phyloP scores from a whole-genome alignment of 2,113 vertebrate species.

The Sander lucioperca region DNA sequence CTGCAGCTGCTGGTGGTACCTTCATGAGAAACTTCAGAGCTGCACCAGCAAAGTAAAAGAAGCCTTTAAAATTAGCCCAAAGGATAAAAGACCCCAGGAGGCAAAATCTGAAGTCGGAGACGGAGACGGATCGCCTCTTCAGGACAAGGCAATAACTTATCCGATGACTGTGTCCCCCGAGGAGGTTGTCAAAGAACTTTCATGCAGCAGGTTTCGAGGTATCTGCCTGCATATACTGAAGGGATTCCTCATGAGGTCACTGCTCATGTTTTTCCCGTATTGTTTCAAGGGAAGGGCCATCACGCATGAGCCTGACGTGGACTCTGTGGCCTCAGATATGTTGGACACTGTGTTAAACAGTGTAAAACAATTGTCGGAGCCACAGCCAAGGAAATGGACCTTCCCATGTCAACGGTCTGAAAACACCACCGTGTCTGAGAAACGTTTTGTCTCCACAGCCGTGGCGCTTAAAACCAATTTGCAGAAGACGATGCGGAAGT shows the following conservation, averaged over 20 bases:
- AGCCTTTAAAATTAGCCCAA: not conserved
- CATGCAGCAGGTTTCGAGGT: not conserved
- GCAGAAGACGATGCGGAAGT: not conserved
- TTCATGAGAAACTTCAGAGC: not conserved
- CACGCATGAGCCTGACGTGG: accelerated
- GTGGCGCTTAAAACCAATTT: not conserved
- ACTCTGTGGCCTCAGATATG: not conserved
- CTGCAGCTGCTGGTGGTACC: too few species aligned
- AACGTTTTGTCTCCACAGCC: not conserved
- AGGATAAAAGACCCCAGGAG: not conserved
- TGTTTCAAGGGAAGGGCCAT: not conserved
- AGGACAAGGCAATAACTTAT: not conserved
- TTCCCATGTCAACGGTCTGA: not conserved
- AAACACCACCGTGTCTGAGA: not conserved
- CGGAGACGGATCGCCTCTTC: not conserved
- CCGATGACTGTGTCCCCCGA: not conserved
- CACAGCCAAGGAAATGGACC: not conserved
- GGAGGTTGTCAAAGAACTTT: not conserved
- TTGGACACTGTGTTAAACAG: not conserved
- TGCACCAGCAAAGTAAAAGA: not conserved
- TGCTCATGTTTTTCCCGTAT: too few species aligned
- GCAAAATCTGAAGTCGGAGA: not conserved
- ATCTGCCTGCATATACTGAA: not conserved
- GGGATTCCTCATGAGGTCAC: not conserved
- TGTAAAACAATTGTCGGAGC: not conserved